Conservation (phyloP, 2,888 invertebrate genomes). For the Agrochola litura region DNA sequence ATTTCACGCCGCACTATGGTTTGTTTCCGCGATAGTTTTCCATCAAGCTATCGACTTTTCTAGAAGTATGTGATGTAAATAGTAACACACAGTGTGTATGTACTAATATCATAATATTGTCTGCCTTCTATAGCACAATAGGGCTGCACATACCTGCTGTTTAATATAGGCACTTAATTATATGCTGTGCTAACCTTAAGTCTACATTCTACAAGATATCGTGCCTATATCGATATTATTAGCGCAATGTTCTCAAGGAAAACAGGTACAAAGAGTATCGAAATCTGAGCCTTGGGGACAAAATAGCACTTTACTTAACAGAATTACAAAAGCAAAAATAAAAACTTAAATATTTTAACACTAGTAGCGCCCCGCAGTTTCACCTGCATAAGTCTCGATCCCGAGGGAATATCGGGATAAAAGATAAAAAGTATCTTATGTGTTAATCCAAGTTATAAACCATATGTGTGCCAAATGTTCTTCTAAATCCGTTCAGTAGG, state of each 20-base stretch:
- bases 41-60: conserved; percentile 8
- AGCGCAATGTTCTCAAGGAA: conserved; percentile 60
- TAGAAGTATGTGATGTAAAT: conserved; percentile 12
- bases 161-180: conserved; percentile 35
- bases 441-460: no score
- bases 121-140: conserved; percentile 59
- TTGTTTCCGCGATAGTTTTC: conserved; percentile 13
- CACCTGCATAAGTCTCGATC: no score
- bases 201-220: conserved; percentile 64
- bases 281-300: conserved; percentile 51
- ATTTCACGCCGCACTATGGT: conserved; percentile 2
- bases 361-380: no score
- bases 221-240: conserved; percentile 62
- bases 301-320: conserved; percentile 11
- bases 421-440: no score
- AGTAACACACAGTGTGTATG: not conserved
- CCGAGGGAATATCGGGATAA: no score
- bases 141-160: conserved; percentile 28
- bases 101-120: conserved; percentile 36
- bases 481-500: no score
- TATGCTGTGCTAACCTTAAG: conserved; percentile 48
- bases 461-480: no score
- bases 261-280: conserved; percentile 50
- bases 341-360: not conserved
- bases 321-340: not conserved